Evolutionary conservation across 2,797 vertebrate species (phyloP).

Genomic region (Siniperca obscura): DNA sequence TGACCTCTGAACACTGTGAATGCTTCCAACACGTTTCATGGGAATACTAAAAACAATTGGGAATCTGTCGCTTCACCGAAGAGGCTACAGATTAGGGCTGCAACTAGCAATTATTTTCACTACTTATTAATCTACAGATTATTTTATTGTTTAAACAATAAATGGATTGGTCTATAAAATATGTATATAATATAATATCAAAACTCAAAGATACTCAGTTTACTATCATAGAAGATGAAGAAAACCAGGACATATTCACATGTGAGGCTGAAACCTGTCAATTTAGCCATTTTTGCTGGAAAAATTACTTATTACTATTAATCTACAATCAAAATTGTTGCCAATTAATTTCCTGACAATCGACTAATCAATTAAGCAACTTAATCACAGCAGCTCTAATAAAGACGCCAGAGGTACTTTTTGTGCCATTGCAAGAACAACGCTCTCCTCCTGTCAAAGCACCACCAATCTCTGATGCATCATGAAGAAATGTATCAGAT

Average conservation of each 20-base stretch:
- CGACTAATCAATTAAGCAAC: conserved; percentile 4
- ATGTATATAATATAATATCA: not conserved
- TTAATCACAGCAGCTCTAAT: not conserved
- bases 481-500: conserved; percentile 20
- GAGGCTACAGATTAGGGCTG: not conserved
- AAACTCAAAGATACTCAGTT: not conserved
- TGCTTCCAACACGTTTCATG: not conserved
- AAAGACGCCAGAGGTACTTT: not conserved
- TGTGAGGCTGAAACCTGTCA: not conserved
- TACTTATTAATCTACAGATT: not conserved
- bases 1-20: not conserved
- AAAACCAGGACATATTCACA: not conserved
- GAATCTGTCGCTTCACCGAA: not conserved
- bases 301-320: not conserved
- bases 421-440: not conserved
- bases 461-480: not conserved
- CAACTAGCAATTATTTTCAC: not conserved
- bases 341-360: conserved; percentile 13
- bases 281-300: not conserved
- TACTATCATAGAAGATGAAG: not conserved
- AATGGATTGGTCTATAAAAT: not conserved
- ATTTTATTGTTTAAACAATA: not conserved
- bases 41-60: not conserved
- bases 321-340: not conserved
- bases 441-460: not conserved